Evolutionary conservation across 1,140 invertebrate genomes (phyloP).

Genomic region (Tetragonula clypearis): DNA sequence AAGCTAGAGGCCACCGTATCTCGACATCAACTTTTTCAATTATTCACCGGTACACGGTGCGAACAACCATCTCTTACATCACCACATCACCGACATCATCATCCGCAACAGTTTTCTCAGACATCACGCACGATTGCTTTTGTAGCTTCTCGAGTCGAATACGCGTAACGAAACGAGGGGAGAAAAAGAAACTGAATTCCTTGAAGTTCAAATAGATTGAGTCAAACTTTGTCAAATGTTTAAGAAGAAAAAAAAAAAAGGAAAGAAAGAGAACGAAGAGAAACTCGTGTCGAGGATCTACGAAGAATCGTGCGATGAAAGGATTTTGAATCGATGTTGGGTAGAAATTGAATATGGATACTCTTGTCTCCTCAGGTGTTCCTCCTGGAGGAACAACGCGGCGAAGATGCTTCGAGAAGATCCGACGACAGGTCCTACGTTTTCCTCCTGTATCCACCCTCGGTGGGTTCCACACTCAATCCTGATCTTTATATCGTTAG

Average conservation of each 20-base stretch:
- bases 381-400: slow-evolving; percentile 85
- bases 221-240: neutral
- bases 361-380: slow-evolving; percentile 83
- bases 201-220: neutral
- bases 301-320: slow-evolving; percentile 36
- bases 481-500: slow-evolving; percentile 90
- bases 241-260: too few species aligned
- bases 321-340: neutral
- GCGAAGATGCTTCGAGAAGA: slow-evolving; percentile 69
- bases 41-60: neutral
- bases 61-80: neutral
- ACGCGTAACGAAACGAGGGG: neutral
- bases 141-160: slow-evolving; percentile 24
- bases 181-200: too few species aligned
- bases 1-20: neutral
- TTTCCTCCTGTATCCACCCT: slow-evolving; percentile 93
- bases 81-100: slow-evolving; percentile 9
- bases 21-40: neutral
- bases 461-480: slow-evolving; percentile 87
- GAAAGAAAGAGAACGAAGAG: too few species aligned
- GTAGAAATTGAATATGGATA: neutral
- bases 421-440: slow-evolving; percentile 93
- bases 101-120: neutral
- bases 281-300: slow-evolving; percentile 29
- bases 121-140: slow-evolving; percentile 38